Base-by-base conservation (phyloP, 1,140 invertebrate species). In the Temnothorax longispinosus region DNA sequence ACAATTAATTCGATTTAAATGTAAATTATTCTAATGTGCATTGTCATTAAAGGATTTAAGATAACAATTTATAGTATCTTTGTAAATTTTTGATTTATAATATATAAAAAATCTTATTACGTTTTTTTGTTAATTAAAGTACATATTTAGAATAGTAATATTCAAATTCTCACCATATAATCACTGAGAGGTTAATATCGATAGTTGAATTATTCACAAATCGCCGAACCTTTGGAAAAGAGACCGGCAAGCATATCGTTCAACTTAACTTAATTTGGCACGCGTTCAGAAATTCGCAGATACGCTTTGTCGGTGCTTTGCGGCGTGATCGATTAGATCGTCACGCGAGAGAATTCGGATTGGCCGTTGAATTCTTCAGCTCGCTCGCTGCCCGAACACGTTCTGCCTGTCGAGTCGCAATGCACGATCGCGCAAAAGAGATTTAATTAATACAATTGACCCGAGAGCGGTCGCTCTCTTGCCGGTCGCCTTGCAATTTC, bases 401-500 rank as follows among this genome's bases (percentile, higher is more conserved):
- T 87, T 54, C 50, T 58, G 60, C 38, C 52, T 69, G 38, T 84
- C 47, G 81, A 60, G 82, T 87, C 81, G 76, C 64, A 77, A 87
- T 77, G 85, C 80, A 86, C 58, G 86, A 41, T 52, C 60, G 65
- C 74, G 86, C 89, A 91, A 88, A 91, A 81, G 82, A 90, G 74
- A 91, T 91, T 90, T 88, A 91, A 91, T 91, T 91, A 91, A 91
- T 88, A 85, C 74, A 91, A 90, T 90, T 90, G 90, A 90, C 84
- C 62, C 78, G 87, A 90, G 82, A 91, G 81, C 74, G 87, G 62
- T 72, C 86, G 80, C 21, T 71, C 77, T 75, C 86, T 71, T 74
- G 62, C 86, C 65, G 82, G 87, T 91, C 69, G 56, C 80, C 80
- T 91, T 91, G 89, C 89, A 91, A 90, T 91, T 91, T 90, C 89